Percentiles rank a stretch among this genome's conserved stretches.
phyloP scores from a whole-genome alignment of 2,113 vertebrate species.

The Melanerpes formicivorus region DNA sequence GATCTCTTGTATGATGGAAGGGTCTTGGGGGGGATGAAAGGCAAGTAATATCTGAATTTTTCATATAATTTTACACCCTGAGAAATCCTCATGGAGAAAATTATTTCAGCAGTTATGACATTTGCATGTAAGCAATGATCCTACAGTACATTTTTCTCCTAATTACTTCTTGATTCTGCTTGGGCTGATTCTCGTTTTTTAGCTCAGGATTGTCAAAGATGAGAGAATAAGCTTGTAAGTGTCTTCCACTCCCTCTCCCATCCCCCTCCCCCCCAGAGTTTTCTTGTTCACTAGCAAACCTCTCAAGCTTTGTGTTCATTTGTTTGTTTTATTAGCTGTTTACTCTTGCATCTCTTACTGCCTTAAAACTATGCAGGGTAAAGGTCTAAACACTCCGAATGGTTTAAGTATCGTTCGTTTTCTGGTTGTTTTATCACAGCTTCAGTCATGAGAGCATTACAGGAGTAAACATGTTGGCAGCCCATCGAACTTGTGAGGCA shows the following conservation, averaged over 20 bases:
- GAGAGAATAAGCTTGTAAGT: neutral
- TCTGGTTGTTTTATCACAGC: neutral
- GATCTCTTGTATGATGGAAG: neutral
- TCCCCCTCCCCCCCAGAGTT: fast-evolving
- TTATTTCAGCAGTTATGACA: neutral
- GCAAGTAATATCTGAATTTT: neutral
- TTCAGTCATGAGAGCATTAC: neutral
- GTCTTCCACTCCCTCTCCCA: neutral
- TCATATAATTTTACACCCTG: neutral
- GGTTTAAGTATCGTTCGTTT: neutral
- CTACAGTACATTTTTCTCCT: neutral
- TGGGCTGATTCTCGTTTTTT: neutral
- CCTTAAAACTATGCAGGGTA: neutral
- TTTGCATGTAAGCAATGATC: neutral
- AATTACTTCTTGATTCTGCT: neutral
- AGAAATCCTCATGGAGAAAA: neutral
- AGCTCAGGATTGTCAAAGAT: conserved; percentile 2
- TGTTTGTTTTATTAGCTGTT: conserved; percentile 5
- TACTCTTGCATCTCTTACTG: neutral
- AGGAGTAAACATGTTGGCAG: neutral
- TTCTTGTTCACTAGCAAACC: neutral
- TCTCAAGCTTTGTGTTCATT: neutral
- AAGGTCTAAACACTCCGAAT: neutral
- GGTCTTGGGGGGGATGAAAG: neutral
- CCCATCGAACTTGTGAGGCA: neutral